Evolutionary conservation across 1,140 invertebrate genomes (phyloP), one percentile per base, ranked within the genome.

Genomic region (Lordiphosa collinella): DNA sequence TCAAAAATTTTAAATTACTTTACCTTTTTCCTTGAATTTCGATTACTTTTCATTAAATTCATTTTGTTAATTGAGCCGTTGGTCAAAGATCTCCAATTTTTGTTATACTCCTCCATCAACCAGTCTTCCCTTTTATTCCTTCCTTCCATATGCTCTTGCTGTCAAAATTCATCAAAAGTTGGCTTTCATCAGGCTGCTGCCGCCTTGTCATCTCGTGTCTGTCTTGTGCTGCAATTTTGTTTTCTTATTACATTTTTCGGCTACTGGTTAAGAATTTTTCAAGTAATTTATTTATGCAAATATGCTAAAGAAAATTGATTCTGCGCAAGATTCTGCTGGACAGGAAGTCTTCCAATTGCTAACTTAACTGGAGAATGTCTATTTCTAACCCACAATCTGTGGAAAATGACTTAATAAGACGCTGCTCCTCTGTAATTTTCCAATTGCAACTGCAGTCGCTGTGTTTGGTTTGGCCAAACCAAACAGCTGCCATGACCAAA

Each of bases 61-160:
- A 43, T 80, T 62, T 79, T 59, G 55, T 65, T 70, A 80, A 79
- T 79, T 79, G 75, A 80, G 75, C 56, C 43, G 76, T 80, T 79
- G 48, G 44, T 49, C 50, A 44, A 29, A 8, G 25, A 10, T 58
- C 46, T 25, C 38, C 38, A 41, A 14, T 52, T 80, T 74, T 74
- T 74, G 75, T 80, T 79, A n/a, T 80, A 54, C 75, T 68, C 50
- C 38, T 11, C 61, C 68, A 53, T 16, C 65, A 35, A 35, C 13
- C 55, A 34, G 12, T 31, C 59, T 38, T 22, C 41, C 41, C 32
- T 10, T 10, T 63, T 25, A 18, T 32, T 62, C 3, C 16, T 13
- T 34, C 18, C 35, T 2, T n/a, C n/a, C 9, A 7, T 46, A 31
- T 46, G 59, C 53, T n/a, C 48, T 34, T 25, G 22, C 49, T 55